Conservation (phyloP, 1,140 invertebrate species). For the Homalodisca vitripennis region DNA sequence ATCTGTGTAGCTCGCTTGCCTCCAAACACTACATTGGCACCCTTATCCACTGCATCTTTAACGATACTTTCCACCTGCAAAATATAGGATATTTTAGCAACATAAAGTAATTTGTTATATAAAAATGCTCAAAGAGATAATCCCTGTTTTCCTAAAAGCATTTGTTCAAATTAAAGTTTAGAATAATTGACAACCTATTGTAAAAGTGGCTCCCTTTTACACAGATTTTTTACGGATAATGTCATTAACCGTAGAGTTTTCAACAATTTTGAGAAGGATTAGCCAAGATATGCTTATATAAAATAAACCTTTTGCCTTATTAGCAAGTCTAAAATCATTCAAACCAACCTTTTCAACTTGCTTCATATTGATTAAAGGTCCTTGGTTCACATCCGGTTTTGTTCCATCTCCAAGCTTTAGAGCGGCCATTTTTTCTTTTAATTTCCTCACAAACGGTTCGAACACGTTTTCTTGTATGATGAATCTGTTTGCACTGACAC, state of each 20-base stretch:
- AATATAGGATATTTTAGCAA: too few species aligned
- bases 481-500: slow-evolving; percentile 93
- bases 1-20: slow-evolving; percentile 65
- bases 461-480: slow-evolving; percentile 85
- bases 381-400: slow-evolving; percentile 47
- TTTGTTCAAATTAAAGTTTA: too few species aligned
- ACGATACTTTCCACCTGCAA: slow-evolving; percentile 67
- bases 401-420: slow-evolving; percentile 36
- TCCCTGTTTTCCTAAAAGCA: too few species aligned
- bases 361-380: slow-evolving; percentile 88
- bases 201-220: too few species aligned
- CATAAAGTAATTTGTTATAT: too few species aligned
- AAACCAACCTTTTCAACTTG: slow-evolving; percentile 78
- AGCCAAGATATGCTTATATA: neutral
- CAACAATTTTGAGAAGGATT: neutral
- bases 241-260: neutral
- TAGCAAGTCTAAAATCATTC: too few species aligned
- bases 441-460: slow-evolving; percentile 77
- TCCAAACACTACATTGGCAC: slow-evolving; percentile 80
- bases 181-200: too few species aligned
- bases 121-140: too few species aligned
- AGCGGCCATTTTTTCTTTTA: slow-evolving; percentile 67
- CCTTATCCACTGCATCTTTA: slow-evolving; percentile 81
- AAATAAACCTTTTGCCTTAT: neutral
- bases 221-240: neutral